phyloP scores from a whole-genome alignment of 2,888 invertebrate genomes.

The Eugnorisma glareosa region DNA sequence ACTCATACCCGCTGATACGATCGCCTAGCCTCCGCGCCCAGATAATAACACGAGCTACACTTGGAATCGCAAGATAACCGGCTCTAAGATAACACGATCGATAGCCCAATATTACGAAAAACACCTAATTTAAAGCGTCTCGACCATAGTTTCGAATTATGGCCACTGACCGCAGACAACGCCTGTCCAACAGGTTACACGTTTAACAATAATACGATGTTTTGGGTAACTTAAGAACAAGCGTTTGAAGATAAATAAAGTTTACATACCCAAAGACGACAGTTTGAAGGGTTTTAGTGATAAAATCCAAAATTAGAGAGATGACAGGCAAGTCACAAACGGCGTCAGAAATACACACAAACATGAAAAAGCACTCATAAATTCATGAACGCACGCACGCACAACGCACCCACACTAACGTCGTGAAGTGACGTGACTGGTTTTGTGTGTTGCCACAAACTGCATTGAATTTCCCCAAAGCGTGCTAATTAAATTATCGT shows the following conservation, averaged over 20 bases:
- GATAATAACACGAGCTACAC: constrained; percentile 82
- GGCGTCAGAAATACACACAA: constrained; percentile 89
- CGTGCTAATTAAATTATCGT: not conserved
- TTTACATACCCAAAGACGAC: constrained; percentile 86
- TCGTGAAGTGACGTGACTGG: constrained; percentile 79
- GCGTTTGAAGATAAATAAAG: constrained; percentile 66
- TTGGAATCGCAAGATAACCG: constrained; percentile 81
- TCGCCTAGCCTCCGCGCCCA: constrained; percentile 77
- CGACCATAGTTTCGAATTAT: constrained; percentile 65
- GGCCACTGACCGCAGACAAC: constrained; percentile 80
- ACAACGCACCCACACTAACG: constrained; percentile 83
- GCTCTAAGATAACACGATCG: constrained; percentile 79
- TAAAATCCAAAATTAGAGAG: constrained; percentile 87
- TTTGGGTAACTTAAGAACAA: constrained; percentile 65
- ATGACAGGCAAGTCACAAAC: constrained; percentile 86
- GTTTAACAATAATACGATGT: constrained; percentile 69
- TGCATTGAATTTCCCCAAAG: constrained; percentile 12
- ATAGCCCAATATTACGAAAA: constrained; percentile 69
- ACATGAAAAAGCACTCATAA: constrained; percentile 84
- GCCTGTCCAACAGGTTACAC: constrained; percentile 84
- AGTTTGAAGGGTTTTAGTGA: constrained; percentile 89
- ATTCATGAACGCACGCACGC: constrained; percentile 80
- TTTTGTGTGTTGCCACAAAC: constrained; percentile 74
- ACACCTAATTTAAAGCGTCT: constrained; percentile 67
- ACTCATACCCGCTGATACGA: constrained; percentile 66